These are phyloP conservation scores for Micronycteris hirsuta DNA, from an alignment of 2,113 vertebrate genomes.

Conservation along the genomic window DNA sequence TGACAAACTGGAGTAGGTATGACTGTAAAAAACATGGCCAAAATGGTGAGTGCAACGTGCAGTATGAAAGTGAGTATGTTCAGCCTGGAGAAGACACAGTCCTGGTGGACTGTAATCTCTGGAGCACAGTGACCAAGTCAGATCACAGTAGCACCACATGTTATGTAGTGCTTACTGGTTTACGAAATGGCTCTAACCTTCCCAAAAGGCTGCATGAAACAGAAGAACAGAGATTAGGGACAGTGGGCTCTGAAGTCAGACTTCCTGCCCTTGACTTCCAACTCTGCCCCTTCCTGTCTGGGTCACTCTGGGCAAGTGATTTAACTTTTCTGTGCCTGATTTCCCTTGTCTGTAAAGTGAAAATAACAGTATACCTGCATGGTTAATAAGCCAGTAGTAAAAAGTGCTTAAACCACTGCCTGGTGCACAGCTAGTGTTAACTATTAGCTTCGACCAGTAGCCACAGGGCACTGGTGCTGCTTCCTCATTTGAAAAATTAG, in stretches of 20 bases:
- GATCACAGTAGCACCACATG: not conserved
- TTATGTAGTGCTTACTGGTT: not conserved
- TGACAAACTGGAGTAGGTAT: not conserved
- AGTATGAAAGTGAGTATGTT: not conserved
- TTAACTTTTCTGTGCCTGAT: not conserved
- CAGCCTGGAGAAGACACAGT: not conserved
- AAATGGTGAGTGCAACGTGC: not conserved
- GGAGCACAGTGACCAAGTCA: not conserved
- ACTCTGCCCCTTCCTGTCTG: not conserved
- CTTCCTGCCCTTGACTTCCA: not conserved
- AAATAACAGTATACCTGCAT: not conserved
- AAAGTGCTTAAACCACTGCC: not conserved
- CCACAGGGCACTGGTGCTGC: accelerated
- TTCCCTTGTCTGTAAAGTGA: not conserved
- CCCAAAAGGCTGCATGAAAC: not conserved
- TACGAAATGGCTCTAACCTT: not conserved
- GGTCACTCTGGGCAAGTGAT: not conserved
- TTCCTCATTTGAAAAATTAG: not conserved
- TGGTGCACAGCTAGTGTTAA: not conserved
- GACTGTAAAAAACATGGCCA: not conserved
- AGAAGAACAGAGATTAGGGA: not conserved
- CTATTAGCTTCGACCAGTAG: not conserved
- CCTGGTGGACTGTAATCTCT: not conserved
- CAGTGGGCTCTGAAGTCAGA: not conserved
- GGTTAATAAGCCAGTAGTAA: not conserved